Percentiles rank a stretch among this genome's conserved stretches.
Evolutionary conservation across 2,797 vertebrate genomes (phyloP).

Genomic region (Enteromius radiatus): DNA sequence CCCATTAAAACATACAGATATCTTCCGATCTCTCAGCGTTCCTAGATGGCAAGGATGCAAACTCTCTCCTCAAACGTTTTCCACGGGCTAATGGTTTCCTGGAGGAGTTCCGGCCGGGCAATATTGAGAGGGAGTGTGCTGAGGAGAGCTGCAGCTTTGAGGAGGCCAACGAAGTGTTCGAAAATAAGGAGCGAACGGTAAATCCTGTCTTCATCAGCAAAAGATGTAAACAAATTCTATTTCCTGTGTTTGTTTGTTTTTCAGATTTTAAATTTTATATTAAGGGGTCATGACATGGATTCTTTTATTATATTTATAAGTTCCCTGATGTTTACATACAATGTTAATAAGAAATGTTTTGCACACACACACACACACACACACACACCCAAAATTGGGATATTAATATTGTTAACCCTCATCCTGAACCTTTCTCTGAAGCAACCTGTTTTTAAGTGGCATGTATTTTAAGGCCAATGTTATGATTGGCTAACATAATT

Average conservation of each 20-base stretch:
- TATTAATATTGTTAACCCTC: not conserved
- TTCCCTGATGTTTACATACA: not conserved
- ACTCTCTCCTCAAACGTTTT: constrained; percentile 83
- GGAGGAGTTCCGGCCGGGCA: constrained; percentile 86
- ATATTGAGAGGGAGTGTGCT: constrained; percentile 86
- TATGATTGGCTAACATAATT: not conserved
- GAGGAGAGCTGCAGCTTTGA: constrained; percentile 90
- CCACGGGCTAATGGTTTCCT: constrained; percentile 85
- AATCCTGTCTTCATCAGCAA: constrained; percentile 25
- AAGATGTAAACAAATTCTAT: constrained; percentile 7
- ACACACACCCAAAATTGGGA: not conserved
- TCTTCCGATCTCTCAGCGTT: constrained; percentile 72
- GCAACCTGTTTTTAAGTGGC: not conserved
- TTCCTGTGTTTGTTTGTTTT: not conserved
- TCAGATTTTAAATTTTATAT: not conserved
- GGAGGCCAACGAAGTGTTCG: constrained; percentile 88
- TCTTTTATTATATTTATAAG: not conserved
- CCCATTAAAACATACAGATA: not conserved
- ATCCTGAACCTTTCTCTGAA: not conserved
- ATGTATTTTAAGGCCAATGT: too few species aligned
- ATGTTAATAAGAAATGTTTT: not conserved
- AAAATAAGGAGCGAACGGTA: constrained; percentile 88
- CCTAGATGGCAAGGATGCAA: constrained; percentile 81
- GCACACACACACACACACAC: not conserved
- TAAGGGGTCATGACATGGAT: not conserved